phyloP scores from a whole-genome alignment of 2,888 invertebrate species.

The Pasiphila rectangulata region DNA sequence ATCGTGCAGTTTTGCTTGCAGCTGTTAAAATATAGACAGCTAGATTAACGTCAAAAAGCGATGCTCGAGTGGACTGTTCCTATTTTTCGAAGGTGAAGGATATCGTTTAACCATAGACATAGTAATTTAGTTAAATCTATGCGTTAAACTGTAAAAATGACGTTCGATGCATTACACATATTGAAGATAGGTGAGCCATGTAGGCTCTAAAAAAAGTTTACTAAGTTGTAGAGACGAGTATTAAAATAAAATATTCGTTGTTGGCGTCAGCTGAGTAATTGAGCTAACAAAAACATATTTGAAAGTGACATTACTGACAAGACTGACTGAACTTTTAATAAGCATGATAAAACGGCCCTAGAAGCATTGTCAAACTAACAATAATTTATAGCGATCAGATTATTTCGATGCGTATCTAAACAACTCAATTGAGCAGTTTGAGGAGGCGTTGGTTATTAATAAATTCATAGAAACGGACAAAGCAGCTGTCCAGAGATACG shows the following conservation, averaged over 20 bases:
- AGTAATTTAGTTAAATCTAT: too few species aligned
- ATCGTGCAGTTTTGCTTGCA: too few species aligned
- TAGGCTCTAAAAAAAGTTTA: not conserved
- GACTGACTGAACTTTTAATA: constrained; percentile 10
- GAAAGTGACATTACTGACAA: not conserved
- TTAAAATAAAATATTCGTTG: not conserved
- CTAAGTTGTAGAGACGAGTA: not conserved
- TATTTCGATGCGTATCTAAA: constrained; percentile 31
- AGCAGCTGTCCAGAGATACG: not conserved
- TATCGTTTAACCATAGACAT: too few species aligned
- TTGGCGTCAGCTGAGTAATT: too few species aligned
- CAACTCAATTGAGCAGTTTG: constrained; percentile 29
- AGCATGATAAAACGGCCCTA: constrained; percentile 6
- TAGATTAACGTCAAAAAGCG: too few species aligned
- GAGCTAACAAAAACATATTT: not conserved
- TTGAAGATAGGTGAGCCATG: too few species aligned
- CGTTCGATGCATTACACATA: too few species aligned
- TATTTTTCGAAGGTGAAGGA: too few species aligned
- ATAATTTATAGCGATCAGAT: constrained; percentile 27
- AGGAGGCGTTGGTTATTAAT: constrained; percentile 27
- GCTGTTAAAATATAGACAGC: too few species aligned
- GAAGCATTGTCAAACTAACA: constrained; percentile 27
- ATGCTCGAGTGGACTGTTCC: too few species aligned
- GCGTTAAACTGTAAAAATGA: too few species aligned
- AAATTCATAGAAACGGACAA: constrained; percentile 23